A percentile compares a stretch with the other conserved stretches of the same genome.
Conservation (phyloP, 2,113 vertebrate genomes). For the Varanus komodoensis region DNA sequence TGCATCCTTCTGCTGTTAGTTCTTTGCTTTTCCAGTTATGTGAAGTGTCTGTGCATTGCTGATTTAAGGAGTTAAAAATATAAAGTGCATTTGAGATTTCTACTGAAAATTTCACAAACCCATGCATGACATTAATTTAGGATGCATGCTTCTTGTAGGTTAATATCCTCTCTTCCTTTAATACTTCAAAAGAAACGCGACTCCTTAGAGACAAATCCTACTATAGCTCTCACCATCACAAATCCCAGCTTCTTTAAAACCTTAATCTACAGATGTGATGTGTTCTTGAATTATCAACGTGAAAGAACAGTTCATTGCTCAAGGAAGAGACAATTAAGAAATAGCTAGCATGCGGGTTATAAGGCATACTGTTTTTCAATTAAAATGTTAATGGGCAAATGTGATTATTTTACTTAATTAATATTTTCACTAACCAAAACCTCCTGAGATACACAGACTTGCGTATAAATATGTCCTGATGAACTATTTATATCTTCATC, state of each 20-base stretch:
- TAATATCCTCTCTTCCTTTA: conserved; percentile 35
- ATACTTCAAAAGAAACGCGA: conserved; percentile 36
- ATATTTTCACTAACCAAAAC: conserved; percentile 60
- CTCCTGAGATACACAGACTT: conserved; percentile 44
- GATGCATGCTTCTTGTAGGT: not conserved
- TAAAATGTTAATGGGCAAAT: conserved; percentile 69
- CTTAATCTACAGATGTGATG: conserved; percentile 30
- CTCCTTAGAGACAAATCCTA: conserved; percentile 11
- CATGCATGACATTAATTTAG: conserved; percentile 39
- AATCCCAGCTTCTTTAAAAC: conserved; percentile 41
- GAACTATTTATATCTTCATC: conserved; percentile 33
- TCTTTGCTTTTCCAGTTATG: not conserved
- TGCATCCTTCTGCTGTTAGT: not conserved
- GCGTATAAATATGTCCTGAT: conserved; percentile 51
- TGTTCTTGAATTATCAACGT: conserved; percentile 31
- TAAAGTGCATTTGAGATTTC: not conserved
- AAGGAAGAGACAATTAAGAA: conserved; percentile 51
- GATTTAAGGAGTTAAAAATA: not conserved
- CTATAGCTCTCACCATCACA: conserved; percentile 41
- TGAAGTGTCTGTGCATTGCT: not conserved
- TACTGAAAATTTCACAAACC: conserved; percentile 11
- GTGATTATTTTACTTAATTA: conserved; percentile 68
- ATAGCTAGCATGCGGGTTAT: conserved; percentile 45
- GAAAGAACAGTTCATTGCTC: conserved; percentile 39
- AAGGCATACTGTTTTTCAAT: conserved; percentile 67